Base-by-base conservation (phyloP, 2,888 invertebrate species). In the Epicampocera succincta region DNA sequence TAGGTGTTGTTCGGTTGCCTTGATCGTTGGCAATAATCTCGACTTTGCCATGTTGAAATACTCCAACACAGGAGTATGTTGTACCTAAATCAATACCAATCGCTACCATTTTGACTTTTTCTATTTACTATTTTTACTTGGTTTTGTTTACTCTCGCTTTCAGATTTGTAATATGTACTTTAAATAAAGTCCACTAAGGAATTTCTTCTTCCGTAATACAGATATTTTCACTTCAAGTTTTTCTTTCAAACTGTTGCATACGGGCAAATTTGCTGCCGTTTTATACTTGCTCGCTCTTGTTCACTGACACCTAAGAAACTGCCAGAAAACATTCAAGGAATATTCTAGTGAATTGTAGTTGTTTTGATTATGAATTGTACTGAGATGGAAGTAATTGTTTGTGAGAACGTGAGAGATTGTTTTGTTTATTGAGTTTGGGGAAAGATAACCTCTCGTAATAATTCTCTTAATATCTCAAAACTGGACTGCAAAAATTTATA, bases 1-100 rank as follows among this genome's bases (percentile, higher is more conserved):
- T 87, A 29, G 88, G 89, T 40, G 88, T 88, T 48, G 88, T 88
- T 56, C 88, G 86, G 76, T 89, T 96, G 29, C 96, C 96, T 88
- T 96, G 95, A 84, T 96, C 96, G 87, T 96, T 96, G 84, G 95
- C 95, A 83, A 96, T 95, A 85, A 96, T 95, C 89, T 96, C 96
- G 86, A 96, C 95, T 90, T 95, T 95, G 68, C 96, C 95, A 88
- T 96, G 93, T 87, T 95, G 95, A 92, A 95, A 96, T 17, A 96
- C 95, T 52, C 94, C 96, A 65, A 96, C 96, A 88, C 96, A 96
- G 71, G 96, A 96, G 91, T 95, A 97, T 68, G 88, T 88, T 84
- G 88, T 88, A 72, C 89, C 88, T 85, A 88, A 84, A 79, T 88
- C 88, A 72, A 89, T 89, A 83, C 96, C 96, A 85, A 96, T 93